Evolutionary conservation across 2,797 vertebrate genomes (phyloP).

Genomic region (Gila robusta): DNA sequence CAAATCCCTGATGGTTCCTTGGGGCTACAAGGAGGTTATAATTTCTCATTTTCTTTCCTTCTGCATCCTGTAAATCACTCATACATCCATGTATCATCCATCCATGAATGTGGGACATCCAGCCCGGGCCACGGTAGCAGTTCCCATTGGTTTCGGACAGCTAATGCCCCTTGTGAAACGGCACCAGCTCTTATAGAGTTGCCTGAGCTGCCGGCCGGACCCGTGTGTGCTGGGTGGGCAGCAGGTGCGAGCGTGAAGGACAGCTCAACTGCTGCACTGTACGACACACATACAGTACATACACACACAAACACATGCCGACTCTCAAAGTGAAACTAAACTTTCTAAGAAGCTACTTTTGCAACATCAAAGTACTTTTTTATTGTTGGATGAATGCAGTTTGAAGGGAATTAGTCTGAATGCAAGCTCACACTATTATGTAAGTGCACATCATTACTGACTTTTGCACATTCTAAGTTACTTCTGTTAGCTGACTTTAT

Average conservation of each 20-base stretch:
- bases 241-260: slow-evolving; percentile 75
- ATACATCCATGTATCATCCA: slow-evolving; percentile 41
- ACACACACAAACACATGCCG: slow-evolving; percentile 21
- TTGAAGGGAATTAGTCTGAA: background rate
- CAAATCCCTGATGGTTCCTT: slow-evolving; percentile 30
- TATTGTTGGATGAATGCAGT: background rate
- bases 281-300: slow-evolving; percentile 49
- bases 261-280: slow-evolving; percentile 61
- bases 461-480: background rate
- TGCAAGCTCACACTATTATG: background rate
- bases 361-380: background rate
- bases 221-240: slow-evolving; percentile 78
- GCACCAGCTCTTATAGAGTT: slow-evolving; percentile 59
- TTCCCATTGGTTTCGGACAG: slow-evolving; percentile 48
- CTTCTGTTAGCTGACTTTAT: background rate
- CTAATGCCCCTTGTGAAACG: slow-evolving; percentile 40
- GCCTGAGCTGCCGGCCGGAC: slow-evolving; percentile 53
- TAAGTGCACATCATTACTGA: background rate
- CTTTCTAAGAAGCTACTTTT: background rate
- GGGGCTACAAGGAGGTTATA: background rate
- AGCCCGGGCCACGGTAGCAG: slow-evolving; percentile 37
- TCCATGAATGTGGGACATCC: slow-evolving; percentile 42
- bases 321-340: slow-evolving; percentile 36
- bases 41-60: slow-evolving; percentile 16
- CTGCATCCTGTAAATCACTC: slow-evolving; percentile 23